phyloP scores from a whole-genome alignment of 2,888 invertebrate genomes.

The Leptopilina myrica region DNA sequence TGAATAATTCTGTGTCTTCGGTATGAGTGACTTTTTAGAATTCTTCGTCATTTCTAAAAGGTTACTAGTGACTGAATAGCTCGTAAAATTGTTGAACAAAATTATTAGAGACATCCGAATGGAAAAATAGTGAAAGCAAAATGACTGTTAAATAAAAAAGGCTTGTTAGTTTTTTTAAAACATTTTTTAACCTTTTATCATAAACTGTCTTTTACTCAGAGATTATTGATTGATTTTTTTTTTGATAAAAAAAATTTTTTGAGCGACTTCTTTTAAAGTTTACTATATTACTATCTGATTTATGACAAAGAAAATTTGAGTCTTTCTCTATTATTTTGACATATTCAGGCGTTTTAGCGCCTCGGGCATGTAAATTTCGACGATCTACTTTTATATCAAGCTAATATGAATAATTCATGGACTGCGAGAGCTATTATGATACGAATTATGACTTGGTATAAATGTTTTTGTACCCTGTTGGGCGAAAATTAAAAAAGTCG shows the following conservation, averaged over 20 bases:
- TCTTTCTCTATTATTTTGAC: constrained; percentile 23
- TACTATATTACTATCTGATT: neutral
- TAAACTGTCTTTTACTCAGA: neutral
- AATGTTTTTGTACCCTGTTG: constrained; percentile 12
- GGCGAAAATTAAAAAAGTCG: neutral
- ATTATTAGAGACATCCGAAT: constrained; percentile 5
- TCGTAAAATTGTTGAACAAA: constrained; percentile 31
- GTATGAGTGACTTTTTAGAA: neutral
- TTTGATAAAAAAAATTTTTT: neutral
- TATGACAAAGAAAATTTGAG: constrained; percentile 19
- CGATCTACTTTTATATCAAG: constrained; percentile 15
- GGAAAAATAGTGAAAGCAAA: constrained; percentile 28
- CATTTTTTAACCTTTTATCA: neutral
- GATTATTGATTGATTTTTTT: neutral
- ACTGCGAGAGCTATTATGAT: constrained; percentile 21
- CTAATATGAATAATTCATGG: constrained; percentile 27
- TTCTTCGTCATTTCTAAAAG: neutral
- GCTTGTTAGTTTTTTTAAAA: neutral
- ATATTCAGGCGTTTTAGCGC: constrained; percentile 2
- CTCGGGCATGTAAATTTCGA: constrained; percentile 27
- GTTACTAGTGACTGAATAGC: constrained; percentile 6
- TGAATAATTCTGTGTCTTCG: neutral
- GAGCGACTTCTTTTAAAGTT: neutral
- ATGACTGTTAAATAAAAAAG: neutral
- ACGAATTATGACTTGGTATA: constrained; percentile 11